Conservation (phyloP, 1,140 invertebrate genomes). For the Pentalonia nigronervosa region DNA sequence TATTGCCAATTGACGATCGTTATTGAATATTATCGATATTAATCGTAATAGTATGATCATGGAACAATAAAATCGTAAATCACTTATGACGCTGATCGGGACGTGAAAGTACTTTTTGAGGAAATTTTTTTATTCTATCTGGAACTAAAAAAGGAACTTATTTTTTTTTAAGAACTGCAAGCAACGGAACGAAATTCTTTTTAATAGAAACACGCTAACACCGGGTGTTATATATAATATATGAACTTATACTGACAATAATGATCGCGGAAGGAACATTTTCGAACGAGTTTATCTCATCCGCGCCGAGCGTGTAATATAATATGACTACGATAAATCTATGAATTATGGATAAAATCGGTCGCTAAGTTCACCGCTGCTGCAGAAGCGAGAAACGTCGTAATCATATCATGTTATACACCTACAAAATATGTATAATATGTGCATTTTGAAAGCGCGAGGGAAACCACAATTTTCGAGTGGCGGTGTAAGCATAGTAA, state of each 20-base stretch:
- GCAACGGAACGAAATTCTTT: too few species aligned
- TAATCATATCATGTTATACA: not conserved
- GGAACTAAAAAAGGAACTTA: too few species aligned
- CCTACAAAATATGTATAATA: not conserved
- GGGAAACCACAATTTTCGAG: conserved; percentile 11
- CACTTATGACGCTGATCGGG: too few species aligned
- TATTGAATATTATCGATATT: too few species aligned
- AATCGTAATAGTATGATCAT: too few species aligned
- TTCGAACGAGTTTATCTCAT: not conserved
- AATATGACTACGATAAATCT: not conserved
- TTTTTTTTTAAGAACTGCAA: too few species aligned
- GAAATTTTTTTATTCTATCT: too few species aligned
- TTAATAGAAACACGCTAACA: too few species aligned
- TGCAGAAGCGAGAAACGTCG: not conserved
- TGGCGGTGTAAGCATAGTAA: not conserved
- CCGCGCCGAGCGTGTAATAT: not conserved
- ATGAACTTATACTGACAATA: not conserved
- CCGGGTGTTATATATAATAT: too few species aligned
- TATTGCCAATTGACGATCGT: too few species aligned
- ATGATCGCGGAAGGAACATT: not conserved
- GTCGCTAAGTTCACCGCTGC: not conserved
- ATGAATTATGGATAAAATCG: conserved; percentile 28
- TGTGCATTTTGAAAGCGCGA: not conserved
- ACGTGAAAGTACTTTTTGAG: too few species aligned
- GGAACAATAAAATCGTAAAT: too few species aligned